These are phyloP conservation scores for Metridium senile DNA, from an alignment of 92 coral and sea anemone genomes.

Conservation along the genomic window DNA sequence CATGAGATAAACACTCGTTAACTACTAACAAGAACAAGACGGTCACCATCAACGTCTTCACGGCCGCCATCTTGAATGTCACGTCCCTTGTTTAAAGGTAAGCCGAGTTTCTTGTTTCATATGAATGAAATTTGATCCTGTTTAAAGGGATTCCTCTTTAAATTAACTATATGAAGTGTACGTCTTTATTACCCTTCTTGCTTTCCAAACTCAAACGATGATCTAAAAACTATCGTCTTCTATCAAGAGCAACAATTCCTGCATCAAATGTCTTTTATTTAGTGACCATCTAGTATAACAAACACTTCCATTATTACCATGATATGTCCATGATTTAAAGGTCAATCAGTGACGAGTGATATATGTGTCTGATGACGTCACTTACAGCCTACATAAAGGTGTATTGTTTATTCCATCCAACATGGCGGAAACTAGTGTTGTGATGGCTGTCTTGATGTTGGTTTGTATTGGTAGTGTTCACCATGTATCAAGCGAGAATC, in stretches of 20 bases:
- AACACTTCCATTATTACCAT: too few species aligned
- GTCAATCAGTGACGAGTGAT: slow-evolving; percentile 22
- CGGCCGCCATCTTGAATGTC: slow-evolving; percentile 31
- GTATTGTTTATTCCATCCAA: slow-evolving; percentile 12
- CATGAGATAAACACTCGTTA: neutral
- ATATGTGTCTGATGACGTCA: slow-evolving; percentile 3
- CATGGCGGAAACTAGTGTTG: slow-evolving; percentile 3
- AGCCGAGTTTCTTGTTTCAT: slow-evolving; percentile 1
- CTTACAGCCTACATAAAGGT: slow-evolving; percentile 27
- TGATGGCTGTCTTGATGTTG: neutral
- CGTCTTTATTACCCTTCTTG: neutral
- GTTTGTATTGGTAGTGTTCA: slow-evolving; percentile 1
- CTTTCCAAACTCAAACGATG: too few species aligned
- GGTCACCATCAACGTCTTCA: slow-evolving; percentile 1
- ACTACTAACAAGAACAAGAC: neutral
- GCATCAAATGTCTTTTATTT: neutral
- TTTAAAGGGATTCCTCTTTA: neutral
- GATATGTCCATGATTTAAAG: too few species aligned
- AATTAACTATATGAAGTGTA: neutral
- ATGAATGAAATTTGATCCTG: neutral
- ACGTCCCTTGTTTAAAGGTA: slow-evolving; percentile 8
- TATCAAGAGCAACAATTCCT: neutral
- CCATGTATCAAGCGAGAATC: neutral
- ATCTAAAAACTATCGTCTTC: too few species aligned
- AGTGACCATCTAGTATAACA: neutral